phyloP scores from a whole-genome alignment of 2,888 invertebrate species.

The Hololepta plana region DNA sequence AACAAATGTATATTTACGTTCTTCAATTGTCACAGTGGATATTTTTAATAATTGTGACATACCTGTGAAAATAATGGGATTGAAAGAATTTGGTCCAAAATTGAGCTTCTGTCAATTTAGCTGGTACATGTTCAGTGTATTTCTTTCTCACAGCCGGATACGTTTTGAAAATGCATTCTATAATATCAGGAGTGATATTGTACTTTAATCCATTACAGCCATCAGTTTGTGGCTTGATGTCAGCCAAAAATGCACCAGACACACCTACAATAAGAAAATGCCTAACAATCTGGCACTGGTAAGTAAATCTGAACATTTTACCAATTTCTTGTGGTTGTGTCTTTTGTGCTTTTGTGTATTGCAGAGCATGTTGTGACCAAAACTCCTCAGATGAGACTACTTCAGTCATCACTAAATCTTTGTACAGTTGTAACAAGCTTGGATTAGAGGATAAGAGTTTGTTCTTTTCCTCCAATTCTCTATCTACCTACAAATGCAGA shows the following conservation, averaged over 20 bases:
- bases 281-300: neutral
- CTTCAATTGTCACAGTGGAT: too few relatives aligned
- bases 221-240: conserved; percentile 92
- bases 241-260: conserved; percentile 65
- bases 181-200: conserved; percentile 91
- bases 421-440: conserved; percentile 79
- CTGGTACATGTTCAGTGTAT: conserved; percentile 90
- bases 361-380: conserved; percentile 78
- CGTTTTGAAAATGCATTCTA: conserved; percentile 96
- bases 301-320: conserved; percentile 15
- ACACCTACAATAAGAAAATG: conserved; percentile 31
- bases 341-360: conserved; percentile 53
- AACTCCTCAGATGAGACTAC: conserved; percentile 95
- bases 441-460: conserved; percentile 82
- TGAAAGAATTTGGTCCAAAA: conserved; percentile 99
- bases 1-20: conserved; percentile 1
- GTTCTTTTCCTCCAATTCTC: conserved; percentile 29
- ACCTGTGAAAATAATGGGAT: conserved; percentile 95
- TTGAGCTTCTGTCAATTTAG: conserved; percentile 85
- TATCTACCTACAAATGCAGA: conserved; percentile 19
- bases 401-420: conserved; percentile 91
- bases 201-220: conserved; percentile 94
- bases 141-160: conserved; percentile 97
- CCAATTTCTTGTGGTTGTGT: conserved; percentile 73
- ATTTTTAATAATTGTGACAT: conserved; percentile 7